Base-by-base conservation (phyloP, 64 coral and sea anemone genomes). In the Actinia equina region DNA sequence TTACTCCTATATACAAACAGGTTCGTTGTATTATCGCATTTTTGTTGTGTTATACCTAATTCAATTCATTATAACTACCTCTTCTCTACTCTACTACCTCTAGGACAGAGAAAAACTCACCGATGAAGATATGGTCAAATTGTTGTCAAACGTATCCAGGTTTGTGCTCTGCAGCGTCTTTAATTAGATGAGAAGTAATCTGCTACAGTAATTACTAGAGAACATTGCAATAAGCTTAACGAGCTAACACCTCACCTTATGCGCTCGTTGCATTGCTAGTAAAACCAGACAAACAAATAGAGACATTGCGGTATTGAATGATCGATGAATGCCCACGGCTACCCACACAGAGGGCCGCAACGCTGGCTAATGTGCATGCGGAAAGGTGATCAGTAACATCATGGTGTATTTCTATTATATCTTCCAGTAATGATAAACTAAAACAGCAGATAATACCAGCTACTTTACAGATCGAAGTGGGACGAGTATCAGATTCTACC, bases 371-470 rank as follows among this genome's bases (percentile, higher is more conserved):
- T 37, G 30, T 37, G 30, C 30, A 37, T 37, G 30, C 30, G 30
- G 1, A 37, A 37, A 37, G 30, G 1, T 37, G 30, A 37, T 37
- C 30, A 37, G 30, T 37, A 37, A 37, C 79, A 30, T 12, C 12
- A 41, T 30, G 6, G 5, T 27, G 22, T 65, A 22, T 71, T 51
- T 69, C 7, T n/a, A 23, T 70, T 64, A 27, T n/a, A n/a, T 62
- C 85, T 86, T 82, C 16, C 55, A 98, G 95, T 56, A 98, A 89
- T 65, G 95, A 98, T 16, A 98, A 88, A 79, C 88, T 98, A 44
- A 98, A 98, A 71, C 95, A 98, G 15, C 95, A 94, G 49, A 58
- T 84, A 7, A 94, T 98, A 61, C 95, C 95, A 14, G 92, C 89
- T 23, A 92, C 55, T 22, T 56, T 98, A 20, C 86, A 79, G 18